A percentile compares a stretch with the other conserved stretches of the same genome.
Evolutionary conservation across 37 sponge, comb jelly and placozoan species (phyloP).

Genomic region (Eunapius fragilis): DNA sequence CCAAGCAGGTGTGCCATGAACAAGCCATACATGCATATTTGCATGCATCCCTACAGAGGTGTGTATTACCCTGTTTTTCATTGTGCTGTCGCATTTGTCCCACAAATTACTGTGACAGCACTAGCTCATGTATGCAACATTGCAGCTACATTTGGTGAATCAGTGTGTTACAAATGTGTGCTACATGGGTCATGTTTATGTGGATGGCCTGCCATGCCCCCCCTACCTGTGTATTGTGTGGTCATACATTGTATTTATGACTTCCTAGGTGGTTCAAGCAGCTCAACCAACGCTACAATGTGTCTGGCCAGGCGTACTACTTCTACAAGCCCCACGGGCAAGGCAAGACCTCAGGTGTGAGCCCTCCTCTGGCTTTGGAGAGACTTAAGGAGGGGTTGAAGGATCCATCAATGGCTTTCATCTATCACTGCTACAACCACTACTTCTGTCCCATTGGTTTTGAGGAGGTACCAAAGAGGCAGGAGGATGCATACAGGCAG

Average conservation of each 20-base stretch:
- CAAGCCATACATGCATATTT: background rate
- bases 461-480: slow-evolving; percentile 68
- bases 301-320: slow-evolving; percentile 59
- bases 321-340: slow-evolving; percentile 87
- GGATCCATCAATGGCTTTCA: slow-evolving; percentile 52
- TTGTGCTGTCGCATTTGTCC: too few species aligned
- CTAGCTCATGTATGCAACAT: background rate
- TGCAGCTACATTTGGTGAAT: too few species aligned
- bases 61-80: too few species aligned
- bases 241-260: too few species aligned
- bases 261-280: slow-evolving; percentile 74
- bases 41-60: background rate
- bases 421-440: slow-evolving; percentile 89
- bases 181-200: too few species aligned
- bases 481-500: slow-evolving; percentile 76
- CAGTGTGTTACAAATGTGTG: too few species aligned
- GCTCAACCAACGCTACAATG: slow-evolving; percentile 60
- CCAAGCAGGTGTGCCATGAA: too few species aligned
- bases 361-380: slow-evolving; percentile 54
- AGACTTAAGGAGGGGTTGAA: slow-evolving; percentile 74
- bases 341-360: slow-evolving; percentile 65
- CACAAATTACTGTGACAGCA: background rate
- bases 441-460: slow-evolving; percentile 92
- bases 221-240: too few species aligned
- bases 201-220: too few species aligned